These are phyloP conservation scores for Scotopteryx bipunctaria DNA, from an alignment of 2,888 invertebrate genomes.

Conservation along the genomic window DNA sequence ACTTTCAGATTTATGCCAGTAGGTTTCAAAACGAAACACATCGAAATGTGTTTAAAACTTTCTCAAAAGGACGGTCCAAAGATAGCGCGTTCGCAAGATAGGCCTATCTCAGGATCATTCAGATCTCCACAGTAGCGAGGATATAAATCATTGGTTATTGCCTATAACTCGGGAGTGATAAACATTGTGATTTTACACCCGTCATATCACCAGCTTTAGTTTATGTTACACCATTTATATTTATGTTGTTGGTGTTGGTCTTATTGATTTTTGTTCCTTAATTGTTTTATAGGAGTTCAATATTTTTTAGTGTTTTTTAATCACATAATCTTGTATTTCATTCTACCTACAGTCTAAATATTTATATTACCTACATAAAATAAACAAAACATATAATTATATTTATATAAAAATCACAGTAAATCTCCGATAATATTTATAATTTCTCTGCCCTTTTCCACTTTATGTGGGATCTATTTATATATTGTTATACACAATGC, in stretches of 20 bases:
- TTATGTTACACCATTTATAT: slow-evolving; percentile 17
- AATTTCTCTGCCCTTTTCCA: too few relatives aligned
- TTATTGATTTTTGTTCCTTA: slow-evolving; percentile 2
- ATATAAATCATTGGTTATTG: slow-evolving; percentile 70
- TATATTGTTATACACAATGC: too few relatives aligned
- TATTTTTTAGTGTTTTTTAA: not conserved
- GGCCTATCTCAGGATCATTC: slow-evolving; percentile 55
- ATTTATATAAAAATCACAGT: too few relatives aligned
- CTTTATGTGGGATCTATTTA: too few relatives aligned
- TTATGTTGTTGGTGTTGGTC: not conserved
- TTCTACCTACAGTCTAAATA: not conserved
- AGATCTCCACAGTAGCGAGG: slow-evolving; percentile 53
- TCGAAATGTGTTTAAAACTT: too few relatives aligned
- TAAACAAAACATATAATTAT: too few relatives aligned
- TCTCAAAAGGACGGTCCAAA: too few relatives aligned
- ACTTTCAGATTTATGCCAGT: too few relatives aligned
- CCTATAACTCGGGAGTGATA: slow-evolving; percentile 66
- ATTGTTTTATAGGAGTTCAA: not conserved
- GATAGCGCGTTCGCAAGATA: slow-evolving; percentile 39
- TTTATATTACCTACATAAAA: not conserved
- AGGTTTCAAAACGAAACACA: too few relatives aligned
- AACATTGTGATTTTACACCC: slow-evolving; percentile 62
- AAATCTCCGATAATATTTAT: too few relatives aligned
- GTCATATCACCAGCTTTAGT: slow-evolving; percentile 32
- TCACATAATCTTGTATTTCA: not conserved